A percentile compares a stretch with the other conserved stretches of the same genome.
Evolutionary conservation across 2,113 vertebrate genomes (phyloP).

Genomic region (Vulpes vulpes): DNA sequence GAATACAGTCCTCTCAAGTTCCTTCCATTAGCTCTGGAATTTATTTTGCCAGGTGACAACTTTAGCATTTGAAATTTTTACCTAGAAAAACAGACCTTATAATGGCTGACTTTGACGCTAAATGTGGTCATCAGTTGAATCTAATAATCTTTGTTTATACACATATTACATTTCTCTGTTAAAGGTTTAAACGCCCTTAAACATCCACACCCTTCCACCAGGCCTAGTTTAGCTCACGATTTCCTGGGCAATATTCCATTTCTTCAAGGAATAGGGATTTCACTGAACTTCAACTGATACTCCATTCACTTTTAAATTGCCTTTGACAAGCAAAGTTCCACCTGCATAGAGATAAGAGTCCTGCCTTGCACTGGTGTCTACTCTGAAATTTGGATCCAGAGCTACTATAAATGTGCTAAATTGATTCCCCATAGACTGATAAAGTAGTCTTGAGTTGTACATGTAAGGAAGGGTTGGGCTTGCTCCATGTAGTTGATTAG

Average conservation of each 20-base stretch:
- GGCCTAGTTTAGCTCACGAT: constrained; percentile 33
- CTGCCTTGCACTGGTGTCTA: constrained; percentile 79
- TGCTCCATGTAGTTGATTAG: constrained; percentile 37
- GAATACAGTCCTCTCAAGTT: constrained; percentile 21
- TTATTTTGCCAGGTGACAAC: constrained; percentile 66
- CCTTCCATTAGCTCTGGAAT: not conserved
- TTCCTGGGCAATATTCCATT: constrained; percentile 52
- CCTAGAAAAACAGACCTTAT: constrained; percentile 42
- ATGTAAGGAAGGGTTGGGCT: not conserved
- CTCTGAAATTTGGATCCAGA: constrained; percentile 68
- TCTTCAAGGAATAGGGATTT: constrained; percentile 67
- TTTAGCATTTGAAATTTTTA: constrained; percentile 44
- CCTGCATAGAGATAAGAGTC: constrained; percentile 81
- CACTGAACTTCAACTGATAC: constrained; percentile 75
- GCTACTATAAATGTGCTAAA: constrained; percentile 70
- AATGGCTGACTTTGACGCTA: not conserved
- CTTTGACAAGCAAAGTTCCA: constrained; percentile 79
- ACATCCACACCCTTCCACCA: not conserved
- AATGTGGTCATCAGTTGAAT: not conserved
- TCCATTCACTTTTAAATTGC: constrained; percentile 76
- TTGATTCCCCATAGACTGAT: constrained; percentile 73
- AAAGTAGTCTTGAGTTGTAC: constrained; percentile 35
- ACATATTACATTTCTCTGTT: constrained; percentile 54
- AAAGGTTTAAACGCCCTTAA: constrained; percentile 38
- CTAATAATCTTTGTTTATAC: constrained; percentile 23